phyloP scores from a whole-genome alignment of 2,888 invertebrate genomes.

The Drosophila algonquin region DNA sequence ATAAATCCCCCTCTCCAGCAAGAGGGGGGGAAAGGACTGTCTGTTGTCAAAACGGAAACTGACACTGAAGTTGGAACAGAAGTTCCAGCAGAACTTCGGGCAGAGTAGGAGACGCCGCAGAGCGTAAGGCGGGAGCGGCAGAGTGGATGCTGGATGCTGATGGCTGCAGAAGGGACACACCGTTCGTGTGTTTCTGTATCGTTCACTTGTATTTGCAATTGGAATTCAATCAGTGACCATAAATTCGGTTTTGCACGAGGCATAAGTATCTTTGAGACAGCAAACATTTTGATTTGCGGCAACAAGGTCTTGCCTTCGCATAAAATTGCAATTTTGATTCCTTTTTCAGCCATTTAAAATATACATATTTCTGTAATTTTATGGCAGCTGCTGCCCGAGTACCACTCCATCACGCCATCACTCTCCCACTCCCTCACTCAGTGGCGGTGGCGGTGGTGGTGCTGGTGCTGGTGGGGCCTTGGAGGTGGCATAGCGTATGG shows the following conservation, averaged over 20 bases:
- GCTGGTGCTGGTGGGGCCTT: not conserved
- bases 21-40: not conserved
- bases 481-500: not conserved
- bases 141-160: not conserved
- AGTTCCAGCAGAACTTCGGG: not conserved
- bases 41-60: not conserved
- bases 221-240: slow-evolving; percentile 60
- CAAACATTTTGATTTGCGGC: slow-evolving; percentile 49
- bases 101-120: not conserved
- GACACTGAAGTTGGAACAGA: slow-evolving; percentile 6
- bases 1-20: slow-evolving; percentile 46
- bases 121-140: not conserved
- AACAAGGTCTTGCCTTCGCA: slow-evolving; percentile 39
- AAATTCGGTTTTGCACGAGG: slow-evolving; percentile 64
- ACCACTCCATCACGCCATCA: not conserved
- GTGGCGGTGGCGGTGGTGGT: not conserved
- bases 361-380: slow-evolving; percentile 61
- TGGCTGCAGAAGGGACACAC: not conserved
- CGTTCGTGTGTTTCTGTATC: not conserved
- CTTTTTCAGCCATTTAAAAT: slow-evolving; percentile 32
- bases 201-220: slow-evolving; percentile 36
- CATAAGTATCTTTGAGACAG: slow-evolving; percentile 25
- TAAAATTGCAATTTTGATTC: slow-evolving; percentile 71
- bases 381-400: slow-evolving; percentile 57
- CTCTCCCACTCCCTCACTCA: not conserved